phyloP scores from a whole-genome alignment of 1,140 invertebrate genomes.

The Cydia pomonella region DNA sequence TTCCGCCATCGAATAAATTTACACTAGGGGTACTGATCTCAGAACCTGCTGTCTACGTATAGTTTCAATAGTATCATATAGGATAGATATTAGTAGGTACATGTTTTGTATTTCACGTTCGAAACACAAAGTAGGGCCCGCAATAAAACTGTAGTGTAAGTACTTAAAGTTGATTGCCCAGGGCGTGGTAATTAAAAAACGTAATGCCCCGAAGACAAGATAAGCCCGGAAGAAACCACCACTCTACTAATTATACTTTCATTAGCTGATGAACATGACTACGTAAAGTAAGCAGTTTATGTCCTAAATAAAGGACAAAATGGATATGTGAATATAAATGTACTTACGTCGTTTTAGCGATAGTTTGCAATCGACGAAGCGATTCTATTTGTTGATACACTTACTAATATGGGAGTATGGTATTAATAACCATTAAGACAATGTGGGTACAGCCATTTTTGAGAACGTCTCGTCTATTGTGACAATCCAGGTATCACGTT shows the following conservation, averaged over 20 bases:
- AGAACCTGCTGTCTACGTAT: no score
- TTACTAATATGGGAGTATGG: not conserved
- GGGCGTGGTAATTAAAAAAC: conserved; percentile 74
- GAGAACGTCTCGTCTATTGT: no score
- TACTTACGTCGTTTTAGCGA: not conserved
- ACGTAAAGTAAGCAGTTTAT: conserved; percentile 15
- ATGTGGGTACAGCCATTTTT: no score
- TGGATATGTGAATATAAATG: not conserved
- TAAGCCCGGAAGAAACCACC: conserved; percentile 76
- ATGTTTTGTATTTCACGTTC: not conserved
- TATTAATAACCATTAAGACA: not conserved
- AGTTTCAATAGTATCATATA: no score
- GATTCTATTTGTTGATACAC: not conserved
- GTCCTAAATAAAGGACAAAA: conserved; percentile 2
- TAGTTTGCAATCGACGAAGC: not conserved
- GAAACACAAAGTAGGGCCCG: conserved; percentile 11
- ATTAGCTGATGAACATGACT: conserved; percentile 75
- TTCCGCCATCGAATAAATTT: no score
- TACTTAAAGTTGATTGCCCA: conserved; percentile 34
- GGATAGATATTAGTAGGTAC: no score
- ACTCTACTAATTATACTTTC: conserved; percentile 77
- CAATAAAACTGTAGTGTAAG: conserved; percentile 16
- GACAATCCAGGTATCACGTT: no score
- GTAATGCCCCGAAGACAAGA: conserved; percentile 76
- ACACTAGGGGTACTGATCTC: no score